Conservation (phyloP, 1,140 invertebrate genomes). For the Neodiprion fabricii region DNA sequence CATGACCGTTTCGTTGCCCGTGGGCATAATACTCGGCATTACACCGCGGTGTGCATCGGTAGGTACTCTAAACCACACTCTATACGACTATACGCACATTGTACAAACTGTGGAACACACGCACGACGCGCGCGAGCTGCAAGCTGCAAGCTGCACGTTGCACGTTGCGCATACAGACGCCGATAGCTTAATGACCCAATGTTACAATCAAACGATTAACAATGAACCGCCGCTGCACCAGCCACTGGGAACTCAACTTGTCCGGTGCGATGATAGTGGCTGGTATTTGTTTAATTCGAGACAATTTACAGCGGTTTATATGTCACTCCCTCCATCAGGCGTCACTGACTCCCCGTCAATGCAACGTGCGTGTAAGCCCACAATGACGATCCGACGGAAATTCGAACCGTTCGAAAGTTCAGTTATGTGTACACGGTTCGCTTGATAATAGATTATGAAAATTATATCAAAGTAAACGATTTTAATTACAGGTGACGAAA, state of each 20-base stretch:
- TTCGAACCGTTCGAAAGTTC: too few species aligned
- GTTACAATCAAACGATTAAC: constrained; percentile 8
- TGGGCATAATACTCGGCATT: neutral
- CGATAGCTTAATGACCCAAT: neutral
- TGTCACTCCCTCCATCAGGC: too few species aligned
- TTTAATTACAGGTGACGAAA: too few species aligned
- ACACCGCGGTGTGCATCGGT: neutral
- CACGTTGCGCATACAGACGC: neutral
- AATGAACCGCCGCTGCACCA: neutral
- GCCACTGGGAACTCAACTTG: neutral
- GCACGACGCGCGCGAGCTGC: too few species aligned
- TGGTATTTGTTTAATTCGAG: neutral
- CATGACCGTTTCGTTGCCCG: constrained; percentile 36
- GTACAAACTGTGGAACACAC: neutral
- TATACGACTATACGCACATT: neutral
- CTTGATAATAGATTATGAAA: too few species aligned
- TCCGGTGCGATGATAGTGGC: neutral
- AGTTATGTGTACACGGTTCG: too few species aligned
- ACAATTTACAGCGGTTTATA: neutral
- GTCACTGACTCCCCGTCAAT: too few species aligned
- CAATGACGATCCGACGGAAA: too few species aligned
- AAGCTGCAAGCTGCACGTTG: neutral
- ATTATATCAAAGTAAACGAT: too few species aligned
- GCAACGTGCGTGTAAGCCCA: too few species aligned
- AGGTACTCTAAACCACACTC: neutral